Conservation (phyloP, 2,797 vertebrate genomes). For the Cryptoblepharus egeriae region DNA sequence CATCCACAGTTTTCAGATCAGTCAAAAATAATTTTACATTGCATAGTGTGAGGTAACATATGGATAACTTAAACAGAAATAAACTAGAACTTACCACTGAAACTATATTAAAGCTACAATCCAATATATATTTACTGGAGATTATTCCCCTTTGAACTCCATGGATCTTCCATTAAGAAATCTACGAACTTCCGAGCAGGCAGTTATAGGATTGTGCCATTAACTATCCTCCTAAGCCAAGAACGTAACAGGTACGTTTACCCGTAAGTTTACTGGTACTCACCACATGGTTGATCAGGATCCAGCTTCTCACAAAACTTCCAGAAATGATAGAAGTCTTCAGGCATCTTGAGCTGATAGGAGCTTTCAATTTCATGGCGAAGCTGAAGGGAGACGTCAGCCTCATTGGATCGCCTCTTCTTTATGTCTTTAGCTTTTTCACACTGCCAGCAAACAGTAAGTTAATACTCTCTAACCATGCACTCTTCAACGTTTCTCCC, state of each 20-base stretch:
- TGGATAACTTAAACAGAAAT: neutral
- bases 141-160: no score
- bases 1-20: neutral
- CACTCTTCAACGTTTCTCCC: no score
- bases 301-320: slow-evolving; percentile 88
- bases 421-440: slow-evolving; percentile 76
- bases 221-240: neutral
- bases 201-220: no score
- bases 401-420: slow-evolving; percentile 74
- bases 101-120: neutral
- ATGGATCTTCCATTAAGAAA: no score
- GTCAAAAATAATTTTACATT: neutral
- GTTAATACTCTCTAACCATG: neutral
- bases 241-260: no score
- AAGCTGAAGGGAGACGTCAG: slow-evolving; percentile 70
- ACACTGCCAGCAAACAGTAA: slow-evolving; percentile 56
- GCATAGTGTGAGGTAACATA: neutral
- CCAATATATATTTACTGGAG: no score
- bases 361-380: slow-evolving; percentile 83
- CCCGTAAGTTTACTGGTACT: slow-evolving; percentile 29
- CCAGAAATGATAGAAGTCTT: slow-evolving; percentile 95
- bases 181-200: no score
- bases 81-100: neutral
- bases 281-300: slow-evolving; percentile 86
- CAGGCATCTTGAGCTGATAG: slow-evolving; percentile 88